These are phyloP conservation scores for Paratilapia polleni DNA, from an alignment of 2,113 vertebrate genomes.

Conservation along the genomic window DNA sequence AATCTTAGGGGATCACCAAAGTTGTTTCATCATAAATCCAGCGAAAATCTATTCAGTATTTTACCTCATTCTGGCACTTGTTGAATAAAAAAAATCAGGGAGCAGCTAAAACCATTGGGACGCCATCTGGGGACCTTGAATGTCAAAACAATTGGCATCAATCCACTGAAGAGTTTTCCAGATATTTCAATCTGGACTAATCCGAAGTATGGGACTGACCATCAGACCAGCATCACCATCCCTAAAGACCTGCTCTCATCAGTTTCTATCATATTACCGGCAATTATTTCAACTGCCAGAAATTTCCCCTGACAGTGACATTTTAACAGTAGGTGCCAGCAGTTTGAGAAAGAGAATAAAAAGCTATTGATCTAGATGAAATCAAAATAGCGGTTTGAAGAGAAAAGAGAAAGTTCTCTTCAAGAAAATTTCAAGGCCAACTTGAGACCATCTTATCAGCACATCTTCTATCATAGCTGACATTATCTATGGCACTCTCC, in stretches of 20 bases:
- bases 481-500: background rate
- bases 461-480: constrained; percentile 34
- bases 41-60: background rate
- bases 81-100: background rate
- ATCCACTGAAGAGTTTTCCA: background rate
- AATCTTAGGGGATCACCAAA: background rate
- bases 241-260: background rate
- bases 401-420: background rate
- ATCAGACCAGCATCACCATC: background rate
- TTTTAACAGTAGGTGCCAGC: background rate
- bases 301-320: background rate
- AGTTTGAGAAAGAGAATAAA: background rate
- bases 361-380: constrained; percentile 10
- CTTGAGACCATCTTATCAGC: constrained; percentile 21
- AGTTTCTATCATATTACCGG: background rate
- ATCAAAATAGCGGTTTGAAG: background rate
- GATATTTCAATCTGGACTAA: background rate
- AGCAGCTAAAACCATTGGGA: background rate
- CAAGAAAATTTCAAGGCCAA: background rate
- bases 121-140: background rate
- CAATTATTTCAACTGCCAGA: background rate
- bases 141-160: background rate
- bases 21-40: background rate
- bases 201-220: background rate
- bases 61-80: background rate